Conservation (phyloP, 1,140 invertebrate genomes). For the Thaumatotibia leucotreta region DNA sequence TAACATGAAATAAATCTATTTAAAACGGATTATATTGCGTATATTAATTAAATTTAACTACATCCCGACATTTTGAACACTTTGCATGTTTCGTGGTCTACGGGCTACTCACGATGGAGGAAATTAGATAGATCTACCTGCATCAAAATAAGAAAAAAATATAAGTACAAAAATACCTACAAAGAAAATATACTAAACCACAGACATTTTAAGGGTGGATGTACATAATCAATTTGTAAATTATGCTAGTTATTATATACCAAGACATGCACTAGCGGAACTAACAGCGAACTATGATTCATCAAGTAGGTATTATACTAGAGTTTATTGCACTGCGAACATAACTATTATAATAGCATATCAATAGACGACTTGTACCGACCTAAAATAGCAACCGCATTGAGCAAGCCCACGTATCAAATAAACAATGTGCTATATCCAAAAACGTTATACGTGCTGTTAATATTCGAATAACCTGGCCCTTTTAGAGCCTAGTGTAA, state of each 20-base stretch:
- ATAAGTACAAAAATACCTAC: too few species aligned
- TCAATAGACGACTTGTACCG: constrained; percentile 8
- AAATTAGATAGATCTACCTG: too few species aligned
- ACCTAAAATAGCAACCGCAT: constrained; percentile 42
- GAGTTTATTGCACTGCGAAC: constrained; percentile 57
- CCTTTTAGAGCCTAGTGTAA: constrained; percentile 29
- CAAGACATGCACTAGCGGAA: not conserved
- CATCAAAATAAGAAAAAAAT: too few species aligned
- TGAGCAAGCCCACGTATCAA: constrained; percentile 69
- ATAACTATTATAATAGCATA: constrained; percentile 12
- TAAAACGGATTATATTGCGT: too few species aligned
- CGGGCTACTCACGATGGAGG: too few species aligned
- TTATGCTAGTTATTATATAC: not conserved
- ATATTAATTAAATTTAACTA: too few species aligned
- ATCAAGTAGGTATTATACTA: constrained; percentile 20
- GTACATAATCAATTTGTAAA: too few species aligned
- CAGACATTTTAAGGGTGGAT: too few species aligned
- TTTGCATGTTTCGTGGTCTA: too few species aligned
- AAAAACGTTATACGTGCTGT: not conserved
- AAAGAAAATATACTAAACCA: too few species aligned
- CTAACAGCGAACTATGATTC: not conserved
- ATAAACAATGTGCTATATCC: constrained; percentile 36
- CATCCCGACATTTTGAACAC: too few species aligned
- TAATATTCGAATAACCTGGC: not conserved
- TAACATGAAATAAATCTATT: too few species aligned